Conservation (phyloP, 2,797 vertebrate genomes). For the Cyprinella venusta region DNA sequence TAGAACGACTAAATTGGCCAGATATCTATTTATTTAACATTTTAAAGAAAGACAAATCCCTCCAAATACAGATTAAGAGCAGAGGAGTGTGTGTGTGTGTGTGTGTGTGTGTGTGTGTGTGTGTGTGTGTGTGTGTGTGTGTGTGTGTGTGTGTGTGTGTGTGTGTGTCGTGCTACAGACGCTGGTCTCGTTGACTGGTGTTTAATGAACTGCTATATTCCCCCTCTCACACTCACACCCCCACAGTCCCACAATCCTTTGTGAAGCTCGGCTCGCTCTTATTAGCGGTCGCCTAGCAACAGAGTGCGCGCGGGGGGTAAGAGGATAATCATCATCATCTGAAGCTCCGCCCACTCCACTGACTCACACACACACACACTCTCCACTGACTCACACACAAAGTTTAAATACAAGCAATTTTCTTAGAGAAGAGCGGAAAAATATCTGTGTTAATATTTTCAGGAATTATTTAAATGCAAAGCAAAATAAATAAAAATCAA, state of each 20-base stretch:
- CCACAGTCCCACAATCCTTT: conserved; percentile 37
- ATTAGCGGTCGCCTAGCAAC: conserved; percentile 23
- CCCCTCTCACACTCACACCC: conserved; percentile 15
- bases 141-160: no score
- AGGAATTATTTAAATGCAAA: no score
- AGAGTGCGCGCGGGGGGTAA: background rate
- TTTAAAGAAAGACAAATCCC: background rate
- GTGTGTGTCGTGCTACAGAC: no score
- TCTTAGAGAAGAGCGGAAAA: no score
- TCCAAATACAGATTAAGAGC: background rate
- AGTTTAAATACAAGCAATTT: no score
- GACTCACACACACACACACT: background rate
- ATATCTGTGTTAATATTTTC: no score
- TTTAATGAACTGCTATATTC: conserved; percentile 45
- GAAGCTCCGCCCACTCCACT: conserved; percentile 23
- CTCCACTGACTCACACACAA: no score
- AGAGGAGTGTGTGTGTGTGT: no score
- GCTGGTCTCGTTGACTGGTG: background rate
- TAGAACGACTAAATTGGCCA: background rate
- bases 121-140: no score
- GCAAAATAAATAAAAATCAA: no score
- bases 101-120: no score
- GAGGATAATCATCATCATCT: conserved; percentile 15
- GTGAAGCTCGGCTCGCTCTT: conserved; percentile 19
- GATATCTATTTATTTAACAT: background rate